Evolutionary conservation across 2,797 vertebrate species (phyloP), one percentile per base, ranked within the genome.

Genomic region (Aeoliscus strigatus): DNA sequence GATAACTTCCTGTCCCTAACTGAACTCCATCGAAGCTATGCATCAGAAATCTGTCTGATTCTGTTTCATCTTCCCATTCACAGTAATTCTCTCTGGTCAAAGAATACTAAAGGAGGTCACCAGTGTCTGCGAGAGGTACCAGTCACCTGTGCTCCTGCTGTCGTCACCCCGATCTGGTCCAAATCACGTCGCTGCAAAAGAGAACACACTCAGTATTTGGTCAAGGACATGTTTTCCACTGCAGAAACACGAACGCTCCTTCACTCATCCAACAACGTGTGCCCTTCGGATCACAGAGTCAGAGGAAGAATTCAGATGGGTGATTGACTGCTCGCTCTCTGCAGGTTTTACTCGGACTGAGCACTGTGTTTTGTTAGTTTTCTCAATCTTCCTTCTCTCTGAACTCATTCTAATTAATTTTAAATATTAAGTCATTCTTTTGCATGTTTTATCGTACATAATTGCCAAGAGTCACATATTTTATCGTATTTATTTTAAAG

Each of bases 11-110:
- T 14, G 44, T 33, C 6, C 24, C 12, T 29, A 8, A 21, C 18
- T 21, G 18, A 27, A 28, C 33, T 51, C 23, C 15, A 27, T 15
- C 18, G 21, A n/a, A n/a, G n/a, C n/a, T n/a, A n/a, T n/a, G n/a
- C n/a, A n/a, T n/a, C n/a, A n/a, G n/a, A n/a, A n/a, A 39, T 45
- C 15, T 46, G 60, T 40, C 33, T 45, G 8, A 43, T 68, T 58
- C 18, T 61, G 12, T 56, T 30, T 60, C 54, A 6, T 65, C 29
- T 71, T 71, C 72, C 44, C 28, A 41, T 80, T 78, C 74, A 40
- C 83, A 89, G 87, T 87, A 77, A 88, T 69, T 50, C 59, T 40
- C 13, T 77, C 60, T 67, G 70, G 65, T 50, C 61, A 66, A n/a
- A 70, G 77, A 69, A 60, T 66, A 66, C 70, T 66, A 64, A 44